These are phyloP conservation scores for Thymelicus acteon DNA, from an alignment of 2,888 invertebrate genomes.

Conservation along the genomic window DNA sequence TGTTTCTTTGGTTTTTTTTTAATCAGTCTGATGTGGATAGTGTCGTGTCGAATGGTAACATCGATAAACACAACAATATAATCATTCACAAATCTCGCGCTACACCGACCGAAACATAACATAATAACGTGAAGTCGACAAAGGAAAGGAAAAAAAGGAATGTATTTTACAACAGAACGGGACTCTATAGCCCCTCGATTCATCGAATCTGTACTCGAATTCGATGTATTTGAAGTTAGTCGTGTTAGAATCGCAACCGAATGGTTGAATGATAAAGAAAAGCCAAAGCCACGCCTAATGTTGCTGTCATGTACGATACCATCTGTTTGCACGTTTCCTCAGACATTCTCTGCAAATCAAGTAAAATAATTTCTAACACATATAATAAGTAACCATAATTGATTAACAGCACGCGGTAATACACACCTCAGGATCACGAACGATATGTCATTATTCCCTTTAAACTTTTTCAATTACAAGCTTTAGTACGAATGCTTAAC, in stretches of 20 bases:
- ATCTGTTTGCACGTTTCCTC: constrained; percentile 93
- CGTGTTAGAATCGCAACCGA: constrained; percentile 78
- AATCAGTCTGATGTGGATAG: constrained; percentile 45
- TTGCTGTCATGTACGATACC: constrained; percentile 84
- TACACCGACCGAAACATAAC: constrained; percentile 78
- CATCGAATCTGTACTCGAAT: constrained; percentile 64
- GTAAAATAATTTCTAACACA: constrained; percentile 77
- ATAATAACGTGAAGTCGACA: constrained; percentile 66
- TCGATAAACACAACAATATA: constrained; percentile 71
- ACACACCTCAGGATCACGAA: constrained; percentile 1
- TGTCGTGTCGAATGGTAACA: constrained; percentile 70
- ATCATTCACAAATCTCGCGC: constrained; percentile 70
- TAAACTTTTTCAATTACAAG: background rate
- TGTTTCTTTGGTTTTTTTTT: constrained; percentile 35
- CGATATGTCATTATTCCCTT: background rate
- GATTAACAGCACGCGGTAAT: constrained; percentile 8
- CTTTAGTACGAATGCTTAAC: background rate
- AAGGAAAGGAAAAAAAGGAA: constrained; percentile 52
- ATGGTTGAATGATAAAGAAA: constrained; percentile 79
- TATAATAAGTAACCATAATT: constrained; percentile 49
- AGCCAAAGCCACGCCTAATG: constrained; percentile 84
- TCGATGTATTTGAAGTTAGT: constrained; percentile 74
- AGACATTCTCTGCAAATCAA: constrained; percentile 92
- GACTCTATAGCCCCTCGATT: constrained; percentile 59
- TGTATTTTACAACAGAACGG: constrained; percentile 42